Percentiles rank a stretch among this genome's conserved stretches.
phyloP scores from a whole-genome alignment of 2,888 invertebrate genomes.

The Stenodera caucasica region DNA sequence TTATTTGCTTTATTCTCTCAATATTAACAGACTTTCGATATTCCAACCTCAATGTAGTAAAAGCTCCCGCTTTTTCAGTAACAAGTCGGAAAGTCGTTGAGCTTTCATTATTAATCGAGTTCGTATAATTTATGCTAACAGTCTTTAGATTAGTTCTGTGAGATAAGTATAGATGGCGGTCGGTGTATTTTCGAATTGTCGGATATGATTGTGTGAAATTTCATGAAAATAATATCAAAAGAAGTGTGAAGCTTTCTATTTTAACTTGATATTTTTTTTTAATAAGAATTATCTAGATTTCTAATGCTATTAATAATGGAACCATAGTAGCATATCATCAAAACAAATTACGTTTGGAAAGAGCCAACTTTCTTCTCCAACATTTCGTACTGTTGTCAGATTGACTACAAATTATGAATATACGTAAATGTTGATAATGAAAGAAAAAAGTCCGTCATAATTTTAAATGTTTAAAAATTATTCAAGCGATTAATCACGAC shows the following conservation, averaged over 20 bases:
- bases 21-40: too few relatives aligned
- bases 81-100: too few relatives aligned
- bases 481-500: slow-evolving; percentile 22
- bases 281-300: slow-evolving; percentile 25
- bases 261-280: not conserved
- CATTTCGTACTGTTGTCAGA: not conserved
- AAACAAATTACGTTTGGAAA: slow-evolving; percentile 24
- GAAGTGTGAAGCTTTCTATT: not conserved
- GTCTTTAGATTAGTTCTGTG: too few relatives aligned
- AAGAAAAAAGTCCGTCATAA: not conserved
- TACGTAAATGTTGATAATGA: not conserved
- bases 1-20: too few relatives aligned
- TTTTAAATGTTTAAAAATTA: slow-evolving; percentile 9
- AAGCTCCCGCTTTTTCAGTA: too few relatives aligned
- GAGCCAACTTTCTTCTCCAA: slow-evolving; percentile 20
- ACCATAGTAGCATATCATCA: slow-evolving; percentile 27
- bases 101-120: too few relatives aligned
- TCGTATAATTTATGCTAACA: too few relatives aligned
- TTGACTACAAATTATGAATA: not conserved
- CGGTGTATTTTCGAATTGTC: too few relatives aligned
- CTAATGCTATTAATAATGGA: slow-evolving; percentile 29
- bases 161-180: too few relatives aligned
- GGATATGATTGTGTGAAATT: too few relatives aligned
- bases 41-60: too few relatives aligned
- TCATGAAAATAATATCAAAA: too few relatives aligned